Evolutionary conservation across 1,140 invertebrate species (phyloP).

Genomic region (Parapsyche elsis): DNA sequence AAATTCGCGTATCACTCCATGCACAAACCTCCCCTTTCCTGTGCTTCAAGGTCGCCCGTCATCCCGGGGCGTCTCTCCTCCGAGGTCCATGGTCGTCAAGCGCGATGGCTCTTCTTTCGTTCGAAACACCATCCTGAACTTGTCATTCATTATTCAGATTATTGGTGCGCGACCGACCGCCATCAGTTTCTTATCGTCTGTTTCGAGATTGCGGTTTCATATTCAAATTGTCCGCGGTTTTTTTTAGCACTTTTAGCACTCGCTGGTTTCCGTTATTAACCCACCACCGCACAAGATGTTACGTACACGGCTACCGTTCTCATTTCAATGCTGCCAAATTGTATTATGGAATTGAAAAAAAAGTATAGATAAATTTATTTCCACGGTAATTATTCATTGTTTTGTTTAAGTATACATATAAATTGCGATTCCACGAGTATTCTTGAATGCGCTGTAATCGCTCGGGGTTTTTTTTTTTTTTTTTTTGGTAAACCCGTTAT

Average conservation of each 20-base stretch:
- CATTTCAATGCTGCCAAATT: not conserved
- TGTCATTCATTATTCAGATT: constrained; percentile 45
- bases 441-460: no score
- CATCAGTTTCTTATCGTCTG: constrained; percentile 10
- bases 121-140: constrained; percentile 15
- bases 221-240: constrained; percentile 18
- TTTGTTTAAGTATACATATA: not conserved
- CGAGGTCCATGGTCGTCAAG: not conserved
- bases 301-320: not conserved
- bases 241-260: no score
- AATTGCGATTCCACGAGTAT: not conserved
- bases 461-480: no score
- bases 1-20: not conserved
- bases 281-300: constrained; percentile 9
- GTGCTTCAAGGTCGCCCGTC: not conserved
- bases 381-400: not conserved
- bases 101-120: not conserved
- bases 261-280: constrained; percentile 20
- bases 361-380: not conserved
- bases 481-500: no score
- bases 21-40: not conserved
- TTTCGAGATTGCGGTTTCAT: constrained; percentile 24
- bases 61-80: not conserved
- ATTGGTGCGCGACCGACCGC: constrained; percentile 45
- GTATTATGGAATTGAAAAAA: not conserved